Evolutionary conservation across 1,140 invertebrate genomes (phyloP).

Genomic region (Mactra quadrangularis): DNA sequence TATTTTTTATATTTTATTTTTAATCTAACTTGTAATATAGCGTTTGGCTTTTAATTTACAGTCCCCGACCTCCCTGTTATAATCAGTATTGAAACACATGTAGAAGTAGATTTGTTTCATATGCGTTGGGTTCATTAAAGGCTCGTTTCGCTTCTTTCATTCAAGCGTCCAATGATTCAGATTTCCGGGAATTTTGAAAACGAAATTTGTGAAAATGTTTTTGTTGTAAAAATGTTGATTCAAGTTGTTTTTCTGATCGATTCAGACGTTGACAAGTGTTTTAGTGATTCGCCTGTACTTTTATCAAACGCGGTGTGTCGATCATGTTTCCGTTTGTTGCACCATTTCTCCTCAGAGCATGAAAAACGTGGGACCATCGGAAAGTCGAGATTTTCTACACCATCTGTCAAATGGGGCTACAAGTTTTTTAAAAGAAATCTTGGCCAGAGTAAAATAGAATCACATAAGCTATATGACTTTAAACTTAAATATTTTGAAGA

Average conservation of each 20-base stretch:
- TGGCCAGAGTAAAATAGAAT: slow-evolving; percentile 47
- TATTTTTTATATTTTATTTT: too few relatives aligned
- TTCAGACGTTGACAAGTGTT: background rate
- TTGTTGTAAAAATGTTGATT: slow-evolving; percentile 1
- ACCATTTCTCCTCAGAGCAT: slow-evolving; percentile 32
- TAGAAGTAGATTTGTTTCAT: too few relatives aligned
- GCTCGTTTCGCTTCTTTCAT: too few relatives aligned
- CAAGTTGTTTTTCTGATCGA: slow-evolving; percentile 67
- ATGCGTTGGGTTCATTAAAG: too few relatives aligned
- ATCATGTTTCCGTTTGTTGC: slow-evolving; percentile 60
- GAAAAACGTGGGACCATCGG: slow-evolving; percentile 8
- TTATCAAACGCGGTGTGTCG: slow-evolving; percentile 51
- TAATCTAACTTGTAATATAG: too few relatives aligned
- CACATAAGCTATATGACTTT: slow-evolving; percentile 68
- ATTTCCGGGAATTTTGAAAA: too few relatives aligned
- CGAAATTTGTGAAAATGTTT: background rate
- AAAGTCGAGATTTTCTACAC: slow-evolving; percentile 29
- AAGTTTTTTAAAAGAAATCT: slow-evolving; percentile 71
- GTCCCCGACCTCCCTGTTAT: too few relatives aligned
- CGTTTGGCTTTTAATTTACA: too few relatives aligned
- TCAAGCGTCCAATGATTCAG: too few relatives aligned
- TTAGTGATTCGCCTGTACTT: background rate
- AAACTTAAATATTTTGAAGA: slow-evolving; percentile 74
- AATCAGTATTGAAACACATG: too few relatives aligned
- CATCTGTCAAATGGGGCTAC: slow-evolving; percentile 72